phyloP scores from a whole-genome alignment of 2,113 vertebrate genomes.

The Salminus brasiliensis region DNA sequence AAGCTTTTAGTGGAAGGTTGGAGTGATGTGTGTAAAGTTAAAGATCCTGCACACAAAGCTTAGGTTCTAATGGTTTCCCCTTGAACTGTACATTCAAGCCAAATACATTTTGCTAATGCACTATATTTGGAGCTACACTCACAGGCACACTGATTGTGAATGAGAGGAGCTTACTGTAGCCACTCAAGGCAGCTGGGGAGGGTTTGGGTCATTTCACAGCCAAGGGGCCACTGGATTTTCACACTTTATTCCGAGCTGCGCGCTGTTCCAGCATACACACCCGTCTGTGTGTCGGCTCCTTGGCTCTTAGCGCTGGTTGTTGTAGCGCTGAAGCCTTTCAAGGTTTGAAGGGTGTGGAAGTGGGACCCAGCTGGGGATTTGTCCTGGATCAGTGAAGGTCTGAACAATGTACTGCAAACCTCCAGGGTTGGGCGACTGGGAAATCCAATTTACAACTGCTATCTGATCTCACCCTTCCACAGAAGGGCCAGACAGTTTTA shows the following conservation, averaged over 20 bases:
- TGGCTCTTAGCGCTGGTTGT: background rate
- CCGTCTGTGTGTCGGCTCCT: background rate
- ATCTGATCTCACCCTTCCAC: background rate
- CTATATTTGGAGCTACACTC: too few relatives aligned
- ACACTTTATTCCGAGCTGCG: background rate
- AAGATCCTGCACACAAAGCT: too few relatives aligned
- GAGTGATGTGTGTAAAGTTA: too few relatives aligned
- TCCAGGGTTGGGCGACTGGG: background rate
- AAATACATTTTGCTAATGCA: too few relatives aligned
- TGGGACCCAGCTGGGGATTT: background rate
- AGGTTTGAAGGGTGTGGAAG: background rate
- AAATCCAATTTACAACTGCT: conserved; percentile 1
- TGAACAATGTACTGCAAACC: background rate
- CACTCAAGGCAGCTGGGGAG: background rate
- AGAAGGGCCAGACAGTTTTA: background rate
- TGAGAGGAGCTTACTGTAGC: too few relatives aligned
- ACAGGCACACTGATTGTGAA: background rate
- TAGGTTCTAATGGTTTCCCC: too few relatives aligned
- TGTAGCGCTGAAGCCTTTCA: background rate
- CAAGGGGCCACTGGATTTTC: background rate
- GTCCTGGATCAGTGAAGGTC: background rate
- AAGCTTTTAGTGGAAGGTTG: too few relatives aligned
- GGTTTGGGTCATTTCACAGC: background rate
- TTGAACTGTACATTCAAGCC: too few relatives aligned
- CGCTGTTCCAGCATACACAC: background rate